phyloP scores from a whole-genome alignment of 2,797 vertebrate genomes.

The Lacerta viridis region DNA sequence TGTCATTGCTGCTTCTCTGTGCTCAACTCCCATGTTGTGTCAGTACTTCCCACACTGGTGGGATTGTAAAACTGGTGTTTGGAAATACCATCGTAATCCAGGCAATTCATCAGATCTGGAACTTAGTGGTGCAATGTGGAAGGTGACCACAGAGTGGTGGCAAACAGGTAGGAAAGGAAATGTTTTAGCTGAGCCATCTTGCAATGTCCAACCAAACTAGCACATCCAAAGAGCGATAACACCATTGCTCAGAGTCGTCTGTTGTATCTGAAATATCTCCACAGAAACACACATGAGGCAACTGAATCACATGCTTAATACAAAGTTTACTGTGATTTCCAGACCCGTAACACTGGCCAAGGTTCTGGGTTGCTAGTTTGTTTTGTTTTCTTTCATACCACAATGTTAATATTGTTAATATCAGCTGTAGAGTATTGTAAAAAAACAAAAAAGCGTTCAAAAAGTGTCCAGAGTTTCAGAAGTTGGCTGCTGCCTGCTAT shows the following conservation, averaged over 20 bases:
- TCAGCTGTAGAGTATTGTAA: conserved; percentile 78
- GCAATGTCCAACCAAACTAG: conserved; percentile 49
- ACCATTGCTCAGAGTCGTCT: background rate
- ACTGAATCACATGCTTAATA: conserved; percentile 37
- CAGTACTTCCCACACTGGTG: background rate
- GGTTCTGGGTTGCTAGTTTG: conserved; percentile 48
- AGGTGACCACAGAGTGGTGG: background rate
- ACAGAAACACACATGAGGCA: conserved; percentile 45
- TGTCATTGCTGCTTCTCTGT: background rate
- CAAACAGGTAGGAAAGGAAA: background rate
- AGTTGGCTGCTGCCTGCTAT: conserved; percentile 64
- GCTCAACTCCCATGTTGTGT: background rate
- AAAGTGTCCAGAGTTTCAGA: conserved; percentile 66
- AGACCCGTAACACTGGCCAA: conserved; percentile 58
- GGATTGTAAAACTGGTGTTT: background rate
- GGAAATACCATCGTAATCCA: background rate
- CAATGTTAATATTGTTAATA: conserved; percentile 82
- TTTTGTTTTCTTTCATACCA: conserved; percentile 65
- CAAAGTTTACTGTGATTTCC: conserved; percentile 49
- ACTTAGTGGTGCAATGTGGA: background rate
- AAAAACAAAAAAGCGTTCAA: conserved; percentile 55
- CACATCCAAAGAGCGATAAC: conserved; percentile 48
- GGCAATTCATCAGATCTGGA: background rate
- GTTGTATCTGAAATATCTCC: conserved; percentile 26
- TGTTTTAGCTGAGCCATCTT: conserved; percentile 20